Conservation (phyloP, 1,140 invertebrate genomes). For the Drosophila suzukii region DNA sequence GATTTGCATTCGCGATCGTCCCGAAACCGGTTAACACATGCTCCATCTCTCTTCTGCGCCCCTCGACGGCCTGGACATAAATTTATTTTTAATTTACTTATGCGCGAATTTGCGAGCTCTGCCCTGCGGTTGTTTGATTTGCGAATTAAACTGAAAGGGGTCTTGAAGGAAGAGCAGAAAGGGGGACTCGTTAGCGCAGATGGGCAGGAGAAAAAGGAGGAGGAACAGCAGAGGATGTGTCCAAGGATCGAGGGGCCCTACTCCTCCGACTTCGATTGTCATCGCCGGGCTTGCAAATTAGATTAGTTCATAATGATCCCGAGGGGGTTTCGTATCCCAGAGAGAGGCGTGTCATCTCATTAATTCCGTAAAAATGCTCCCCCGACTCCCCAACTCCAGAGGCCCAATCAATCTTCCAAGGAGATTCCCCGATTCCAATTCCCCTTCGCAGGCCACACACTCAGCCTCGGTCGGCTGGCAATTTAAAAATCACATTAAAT, state of each 20-base stretch:
- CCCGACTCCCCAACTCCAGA: constrained; percentile 14
- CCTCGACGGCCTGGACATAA: constrained; percentile 61
- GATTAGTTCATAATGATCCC: constrained; percentile 63
- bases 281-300: constrained; percentile 59
- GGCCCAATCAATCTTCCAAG: constrained; percentile 66
- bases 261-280: constrained; percentile 51
- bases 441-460: constrained; percentile 61
- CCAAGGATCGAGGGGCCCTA: not conserved
- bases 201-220: constrained; percentile 9
- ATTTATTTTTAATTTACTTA: constrained; percentile 83
- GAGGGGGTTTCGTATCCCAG: constrained; percentile 8
- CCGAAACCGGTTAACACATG: constrained; percentile 56
- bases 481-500: constrained; percentile 84
- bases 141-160: constrained; percentile 73
- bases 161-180: constrained; percentile 8
- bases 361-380: constrained; percentile 51
- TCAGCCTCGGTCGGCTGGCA: constrained; percentile 58
- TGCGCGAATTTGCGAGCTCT: constrained; percentile 69
- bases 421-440: constrained; percentile 2
- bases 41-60: not conserved
- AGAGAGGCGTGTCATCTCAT: constrained; percentile 67
- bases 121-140: constrained; percentile 80
- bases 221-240: not conserved
- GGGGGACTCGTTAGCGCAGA: constrained; percentile 56
- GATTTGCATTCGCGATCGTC: constrained; percentile 72